These are phyloP conservation scores for Myrmophylax atrothorax DNA, from an alignment of 2,113 vertebrate species.

Conservation along the genomic window DNA sequence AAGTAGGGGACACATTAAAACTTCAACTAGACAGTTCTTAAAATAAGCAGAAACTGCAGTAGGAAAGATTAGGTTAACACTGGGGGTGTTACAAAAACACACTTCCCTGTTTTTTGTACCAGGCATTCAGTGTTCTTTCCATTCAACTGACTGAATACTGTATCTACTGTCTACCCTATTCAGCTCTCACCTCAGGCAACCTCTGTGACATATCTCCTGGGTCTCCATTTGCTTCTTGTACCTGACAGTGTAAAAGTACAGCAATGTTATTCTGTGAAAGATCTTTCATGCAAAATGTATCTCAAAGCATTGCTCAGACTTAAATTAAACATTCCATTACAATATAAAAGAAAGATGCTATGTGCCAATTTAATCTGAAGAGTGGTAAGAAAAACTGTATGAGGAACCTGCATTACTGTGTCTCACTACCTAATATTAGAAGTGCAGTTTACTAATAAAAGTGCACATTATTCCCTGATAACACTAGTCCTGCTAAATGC, in stretches of 20 bases:
- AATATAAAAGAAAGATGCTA: not conserved
- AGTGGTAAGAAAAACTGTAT: not conserved
- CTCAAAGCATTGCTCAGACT: not conserved
- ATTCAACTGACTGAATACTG: not conserved
- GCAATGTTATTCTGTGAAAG: not conserved
- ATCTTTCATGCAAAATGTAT: conserved; percentile 4
- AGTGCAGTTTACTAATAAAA: not conserved
- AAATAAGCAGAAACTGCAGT: not conserved
- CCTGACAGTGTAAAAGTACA: not conserved
- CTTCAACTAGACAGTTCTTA: not conserved
- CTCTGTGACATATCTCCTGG: not conserved
- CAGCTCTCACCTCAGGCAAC: conserved; percentile 12
- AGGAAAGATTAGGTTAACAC: not conserved
- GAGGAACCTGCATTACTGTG: not conserved
- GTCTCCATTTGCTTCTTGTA: not conserved
- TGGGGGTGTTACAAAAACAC: not conserved
- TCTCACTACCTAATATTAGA: not conserved
- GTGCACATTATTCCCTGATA: not conserved
- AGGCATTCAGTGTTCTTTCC: not conserved
- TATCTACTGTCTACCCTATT: not conserved
- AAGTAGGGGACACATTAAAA: not conserved
- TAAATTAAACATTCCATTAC: conserved; percentile 1
- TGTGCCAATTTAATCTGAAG: not conserved
- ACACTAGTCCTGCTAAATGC: not conserved
- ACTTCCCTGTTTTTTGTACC: not conserved